Conservation (phyloP, 2,888 invertebrate genomes). For the Noctua fimbriata region DNA sequence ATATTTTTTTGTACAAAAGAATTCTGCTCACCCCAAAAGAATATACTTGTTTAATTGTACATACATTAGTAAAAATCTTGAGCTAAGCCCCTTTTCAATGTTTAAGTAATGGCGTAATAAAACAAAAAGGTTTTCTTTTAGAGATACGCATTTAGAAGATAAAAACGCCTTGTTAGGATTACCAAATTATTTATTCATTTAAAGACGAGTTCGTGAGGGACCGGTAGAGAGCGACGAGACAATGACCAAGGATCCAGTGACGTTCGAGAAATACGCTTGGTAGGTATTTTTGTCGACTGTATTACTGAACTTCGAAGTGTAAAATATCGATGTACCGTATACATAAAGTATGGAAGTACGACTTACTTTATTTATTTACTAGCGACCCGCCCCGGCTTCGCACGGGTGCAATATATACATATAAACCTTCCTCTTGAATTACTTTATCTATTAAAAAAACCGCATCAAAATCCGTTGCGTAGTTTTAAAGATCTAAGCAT, state of each 20-base stretch:
- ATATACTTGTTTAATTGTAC: conserved; percentile 7
- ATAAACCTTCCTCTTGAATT: no score
- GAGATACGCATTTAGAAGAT: conserved; percentile 46
- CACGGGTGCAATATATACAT: no score
- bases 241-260: background rate
- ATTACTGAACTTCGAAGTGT: no score
- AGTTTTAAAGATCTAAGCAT: no score
- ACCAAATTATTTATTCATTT: conserved; percentile 58
- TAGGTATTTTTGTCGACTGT: no score
- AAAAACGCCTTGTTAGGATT: conserved; percentile 63
- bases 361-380: no score
- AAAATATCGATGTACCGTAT: no score
- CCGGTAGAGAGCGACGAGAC: conserved; percentile 3
- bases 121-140: conserved; percentile 62
- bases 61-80: conserved; percentile 50
- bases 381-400: no score
- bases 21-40: conserved; percentile 12
- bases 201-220: conserved; percentile 35
- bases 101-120: conserved; percentile 61
- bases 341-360: no score
- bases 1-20: background rate
- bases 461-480: no score
- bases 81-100: conserved; percentile 55
- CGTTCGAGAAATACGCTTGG: background rate
- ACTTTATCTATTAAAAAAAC: no score